These are phyloP conservation scores for Scrobipalpa costella DNA, from an alignment of 2,888 invertebrate genomes.

Conservation along the genomic window DNA sequence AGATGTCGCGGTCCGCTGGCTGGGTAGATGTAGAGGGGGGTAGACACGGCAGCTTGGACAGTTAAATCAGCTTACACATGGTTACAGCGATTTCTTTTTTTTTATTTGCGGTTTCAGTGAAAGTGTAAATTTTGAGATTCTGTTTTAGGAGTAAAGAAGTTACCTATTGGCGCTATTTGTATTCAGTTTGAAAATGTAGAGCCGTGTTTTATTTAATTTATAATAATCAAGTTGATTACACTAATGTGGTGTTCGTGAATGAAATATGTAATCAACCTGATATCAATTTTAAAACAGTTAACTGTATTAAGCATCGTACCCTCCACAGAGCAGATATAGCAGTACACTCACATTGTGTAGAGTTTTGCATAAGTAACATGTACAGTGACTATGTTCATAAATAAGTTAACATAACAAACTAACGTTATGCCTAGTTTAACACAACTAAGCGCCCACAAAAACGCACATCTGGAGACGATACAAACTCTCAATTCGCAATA, in stretches of 20 bases:
- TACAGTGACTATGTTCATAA: neutral
- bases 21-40: constrained; percentile 34
- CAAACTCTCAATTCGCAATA: constrained; percentile 21
- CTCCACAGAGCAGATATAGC: too few species aligned
- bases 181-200: too few species aligned
- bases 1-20: constrained; percentile 60
- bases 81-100: neutral
- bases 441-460: constrained; percentile 1
- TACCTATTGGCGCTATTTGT: too few species aligned
- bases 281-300: too few species aligned
- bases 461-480: neutral
- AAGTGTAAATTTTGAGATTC: neutral
- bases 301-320: too few species aligned
- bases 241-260: too few species aligned
- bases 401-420: neutral
- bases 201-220: too few species aligned
- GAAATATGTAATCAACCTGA: too few species aligned
- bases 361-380: too few species aligned
- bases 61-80: neutral
- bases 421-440: neutral
- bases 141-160: neutral
- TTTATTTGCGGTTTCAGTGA: neutral
- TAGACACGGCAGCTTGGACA: constrained; percentile 41
- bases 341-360: too few species aligned
- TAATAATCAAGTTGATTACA: too few species aligned